These are phyloP conservation scores for Platypus cylindrus DNA, from an alignment of 2,888 invertebrate species.

Conservation along the genomic window DNA sequence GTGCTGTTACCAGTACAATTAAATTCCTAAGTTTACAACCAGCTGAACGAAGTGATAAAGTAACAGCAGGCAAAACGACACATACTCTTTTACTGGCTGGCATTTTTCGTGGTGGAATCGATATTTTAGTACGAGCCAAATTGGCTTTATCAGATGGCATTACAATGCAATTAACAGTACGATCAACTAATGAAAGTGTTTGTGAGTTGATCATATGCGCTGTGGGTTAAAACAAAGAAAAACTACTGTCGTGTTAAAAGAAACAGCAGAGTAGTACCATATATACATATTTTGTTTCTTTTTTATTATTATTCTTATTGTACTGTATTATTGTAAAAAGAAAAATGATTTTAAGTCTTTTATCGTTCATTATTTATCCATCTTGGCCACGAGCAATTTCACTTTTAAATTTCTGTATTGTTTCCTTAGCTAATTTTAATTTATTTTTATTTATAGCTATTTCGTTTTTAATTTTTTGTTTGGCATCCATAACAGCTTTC, in stretches of 20 bases:
- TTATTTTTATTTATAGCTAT: conserved; percentile 76
- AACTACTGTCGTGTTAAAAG: no score
- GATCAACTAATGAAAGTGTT: conserved; percentile 73
- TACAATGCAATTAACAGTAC: conserved; percentile 85
- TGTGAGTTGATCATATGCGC: conserved; percentile 79
- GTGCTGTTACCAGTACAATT: conserved; percentile 72
- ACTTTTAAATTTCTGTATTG: conserved; percentile 68
- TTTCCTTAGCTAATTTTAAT: conserved; percentile 72
- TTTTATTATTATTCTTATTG: no score
- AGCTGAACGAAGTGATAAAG: conserved; percentile 71
- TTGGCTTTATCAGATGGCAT: conserved; percentile 71
- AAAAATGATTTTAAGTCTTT: conserved; percentile 4
- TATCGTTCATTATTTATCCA: conserved; percentile 9
- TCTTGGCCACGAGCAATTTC: conserved; percentile 48
- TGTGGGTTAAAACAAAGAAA: conserved; percentile 60
- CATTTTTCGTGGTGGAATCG: conserved; percentile 81
- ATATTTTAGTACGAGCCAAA: conserved; percentile 78
- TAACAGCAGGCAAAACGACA: conserved; percentile 68
- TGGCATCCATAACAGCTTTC: conserved; percentile 63
- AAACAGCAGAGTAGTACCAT: no score
- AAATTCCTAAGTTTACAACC: conserved; percentile 75
- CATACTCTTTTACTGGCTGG: conserved; percentile 76
- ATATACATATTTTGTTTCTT: no score
- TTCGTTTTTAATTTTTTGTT: conserved; percentile 69
- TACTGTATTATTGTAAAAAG: no score